A percentile compares a stretch with the other conserved stretches of the same genome.
phyloP scores from a whole-genome alignment of 1,140 invertebrate genomes.

The Palaemon carinicauda region DNA sequence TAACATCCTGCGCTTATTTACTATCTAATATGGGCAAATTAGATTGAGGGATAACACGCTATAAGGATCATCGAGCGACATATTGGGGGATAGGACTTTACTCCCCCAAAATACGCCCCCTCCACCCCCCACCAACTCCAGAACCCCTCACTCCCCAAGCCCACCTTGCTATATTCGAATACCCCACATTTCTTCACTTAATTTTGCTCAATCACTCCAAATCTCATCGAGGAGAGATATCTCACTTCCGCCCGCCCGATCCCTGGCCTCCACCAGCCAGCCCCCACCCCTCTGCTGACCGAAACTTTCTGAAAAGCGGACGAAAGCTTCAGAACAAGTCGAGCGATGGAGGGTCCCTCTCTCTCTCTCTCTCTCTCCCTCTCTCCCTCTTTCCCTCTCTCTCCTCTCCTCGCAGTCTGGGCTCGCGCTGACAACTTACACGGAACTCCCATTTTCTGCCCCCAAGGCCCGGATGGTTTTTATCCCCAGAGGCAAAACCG shows the following conservation, averaged over 20 bases:
- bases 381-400: no score
- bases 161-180: slow-evolving; percentile 50
- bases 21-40: slow-evolving; percentile 43
- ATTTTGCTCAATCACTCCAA: slow-evolving; percentile 59
- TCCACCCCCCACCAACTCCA: no score
- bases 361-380: no score
- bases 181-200: slow-evolving; percentile 58
- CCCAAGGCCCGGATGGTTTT: slow-evolving; percentile 52
- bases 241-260: slow-evolving; percentile 42
- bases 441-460: slow-evolving; percentile 59
- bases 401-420: slow-evolving; percentile 49
- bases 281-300: slow-evolving; percentile 18
- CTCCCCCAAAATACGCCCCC: no score
- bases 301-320: slow-evolving; percentile 35
- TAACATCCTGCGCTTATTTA: slow-evolving; percentile 57
- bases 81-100: slow-evolving; percentile 47
- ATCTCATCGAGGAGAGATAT: slow-evolving; percentile 57
- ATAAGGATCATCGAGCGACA: slow-evolving; percentile 39
- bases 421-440: slow-evolving; percentile 55
- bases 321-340: slow-evolving; percentile 27
- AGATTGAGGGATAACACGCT: slow-evolving; percentile 53
- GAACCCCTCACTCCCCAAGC: no score
- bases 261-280: slow-evolving; percentile 4
- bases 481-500: slow-evolving; percentile 56
- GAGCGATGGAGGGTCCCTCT: background rate